These are phyloP conservation scores for Listronotus oregonensis DNA, from an alignment of 1,140 invertebrate species.

Conservation along the genomic window DNA sequence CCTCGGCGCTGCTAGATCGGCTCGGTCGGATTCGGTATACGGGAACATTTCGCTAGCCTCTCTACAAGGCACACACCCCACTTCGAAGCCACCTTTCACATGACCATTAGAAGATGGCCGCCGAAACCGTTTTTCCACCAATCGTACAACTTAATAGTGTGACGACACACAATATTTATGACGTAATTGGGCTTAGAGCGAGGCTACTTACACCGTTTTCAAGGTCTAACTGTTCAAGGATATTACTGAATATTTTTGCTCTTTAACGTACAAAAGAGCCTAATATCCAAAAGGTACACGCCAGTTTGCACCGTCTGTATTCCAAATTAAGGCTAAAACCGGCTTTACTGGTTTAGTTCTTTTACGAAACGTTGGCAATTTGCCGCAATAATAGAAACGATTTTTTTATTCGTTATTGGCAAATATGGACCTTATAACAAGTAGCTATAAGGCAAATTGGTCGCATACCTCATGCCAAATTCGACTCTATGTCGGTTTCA, in stretches of 20 bases:
- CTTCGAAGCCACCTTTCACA: constrained; percentile 45
- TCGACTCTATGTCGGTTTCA: constrained; percentile 30
- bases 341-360: constrained; percentile 16
- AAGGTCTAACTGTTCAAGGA: constrained; percentile 63
- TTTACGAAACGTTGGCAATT: constrained; percentile 27
- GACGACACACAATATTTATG: constrained; percentile 47
- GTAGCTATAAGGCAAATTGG: constrained; percentile 22
- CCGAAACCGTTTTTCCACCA: constrained; percentile 41
- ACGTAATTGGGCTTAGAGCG: constrained; percentile 41
- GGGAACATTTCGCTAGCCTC: constrained; percentile 45
- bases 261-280: constrained; percentile 7
- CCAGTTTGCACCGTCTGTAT: not conserved
- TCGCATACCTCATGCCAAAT: constrained; percentile 14
- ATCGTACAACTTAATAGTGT: constrained; percentile 40
- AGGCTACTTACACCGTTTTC: constrained; percentile 48
- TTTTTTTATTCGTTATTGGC: not conserved
- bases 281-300: constrained; percentile 1
- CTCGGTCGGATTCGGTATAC: constrained; percentile 35
- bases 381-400: not conserved
- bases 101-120: constrained; percentile 52
- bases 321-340: constrained; percentile 3
- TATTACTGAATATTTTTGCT: constrained; percentile 31
- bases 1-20: constrained; percentile 36
- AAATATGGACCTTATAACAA: constrained; percentile 9
- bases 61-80: constrained; percentile 32